Evolutionary conservation across 2,797 vertebrate genomes (phyloP).

Genomic region (Danio tinwini): DNA sequence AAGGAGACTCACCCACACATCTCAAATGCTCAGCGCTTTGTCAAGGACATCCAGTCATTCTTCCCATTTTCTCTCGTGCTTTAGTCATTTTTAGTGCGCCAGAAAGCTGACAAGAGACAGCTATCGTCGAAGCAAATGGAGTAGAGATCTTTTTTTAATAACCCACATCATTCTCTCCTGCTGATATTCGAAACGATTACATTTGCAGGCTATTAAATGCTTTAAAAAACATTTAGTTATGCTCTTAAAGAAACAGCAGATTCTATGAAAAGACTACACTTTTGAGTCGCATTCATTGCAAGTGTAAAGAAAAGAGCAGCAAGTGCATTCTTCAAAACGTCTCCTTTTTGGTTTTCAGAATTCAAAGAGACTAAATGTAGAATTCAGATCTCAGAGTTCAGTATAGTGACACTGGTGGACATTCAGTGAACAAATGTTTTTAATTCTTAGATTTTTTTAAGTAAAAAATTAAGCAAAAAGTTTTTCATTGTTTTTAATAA

Average conservation of each 20-base stretch:
- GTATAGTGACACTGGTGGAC: too few relatives aligned
- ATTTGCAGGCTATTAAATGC: slow-evolving; percentile 1
- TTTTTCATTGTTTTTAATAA: too few relatives aligned
- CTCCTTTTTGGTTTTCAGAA: background rate
- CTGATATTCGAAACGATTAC: background rate
- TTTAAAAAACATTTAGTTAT: background rate
- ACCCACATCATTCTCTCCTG: background rate
- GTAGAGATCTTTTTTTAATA: slow-evolving; percentile 13
- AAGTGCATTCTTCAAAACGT: too few relatives aligned
- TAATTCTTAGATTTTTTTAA: too few relatives aligned
- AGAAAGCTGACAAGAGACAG: slow-evolving; percentile 56
- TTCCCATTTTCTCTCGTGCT: slow-evolving; percentile 40
- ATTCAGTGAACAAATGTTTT: too few relatives aligned
- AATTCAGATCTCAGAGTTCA: too few relatives aligned
- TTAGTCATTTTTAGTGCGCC: slow-evolving; percentile 37
- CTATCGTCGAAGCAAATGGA: background rate
- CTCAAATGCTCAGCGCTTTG: slow-evolving; percentile 57
- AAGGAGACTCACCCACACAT: slow-evolving; percentile 65
- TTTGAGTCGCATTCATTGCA: background rate
- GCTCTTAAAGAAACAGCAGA: background rate
- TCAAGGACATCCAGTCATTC: slow-evolving; percentile 63
- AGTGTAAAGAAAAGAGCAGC: background rate
- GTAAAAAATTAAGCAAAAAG: too few relatives aligned
- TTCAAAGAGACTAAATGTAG: too few relatives aligned
- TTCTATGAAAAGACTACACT: background rate